phyloP scores from a whole-genome alignment of 2,888 invertebrate genomes.

The Epistrophella euchroma region DNA sequence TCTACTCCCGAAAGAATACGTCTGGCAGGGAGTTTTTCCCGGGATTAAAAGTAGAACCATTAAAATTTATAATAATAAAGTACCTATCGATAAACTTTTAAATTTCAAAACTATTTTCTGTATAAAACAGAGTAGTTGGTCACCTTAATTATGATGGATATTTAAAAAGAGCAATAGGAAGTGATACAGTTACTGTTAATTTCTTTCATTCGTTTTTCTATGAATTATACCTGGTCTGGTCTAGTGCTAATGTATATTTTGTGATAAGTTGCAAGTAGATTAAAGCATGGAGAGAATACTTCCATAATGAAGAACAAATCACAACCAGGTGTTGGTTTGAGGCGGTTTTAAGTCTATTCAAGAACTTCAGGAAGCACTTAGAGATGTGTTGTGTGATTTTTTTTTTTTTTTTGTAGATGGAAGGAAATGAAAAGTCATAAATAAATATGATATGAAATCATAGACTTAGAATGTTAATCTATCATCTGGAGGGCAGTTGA shows the following conservation, averaged over 20 bases:
- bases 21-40: too few relatives aligned
- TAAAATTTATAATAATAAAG: too few relatives aligned
- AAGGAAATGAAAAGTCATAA: slow-evolving; percentile 40
- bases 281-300: slow-evolving; percentile 12
- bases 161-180: slow-evolving; percentile 47
- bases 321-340: slow-evolving; percentile 56
- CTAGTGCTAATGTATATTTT: slow-evolving; percentile 25
- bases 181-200: slow-evolving; percentile 63
- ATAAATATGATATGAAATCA: slow-evolving; percentile 43
- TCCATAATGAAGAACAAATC: slow-evolving; percentile 2
- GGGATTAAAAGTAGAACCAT: too few relatives aligned
- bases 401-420: not conserved
- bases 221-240: slow-evolving; percentile 4
- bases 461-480: slow-evolving; percentile 24
- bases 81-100: not conserved
- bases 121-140: not conserved
- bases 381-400: not conserved
- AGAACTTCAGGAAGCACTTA: slow-evolving; percentile 65
- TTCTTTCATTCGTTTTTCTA: slow-evolving; percentile 17
- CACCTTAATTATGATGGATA: not conserved
- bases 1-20: too few relatives aligned
- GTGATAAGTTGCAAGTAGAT: slow-evolving; percentile 24
- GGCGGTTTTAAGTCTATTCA: slow-evolving; percentile 27
- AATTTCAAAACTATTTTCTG: not conserved
- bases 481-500: slow-evolving; percentile 40